Base-by-base conservation (phyloP, 1,140 invertebrate species). In the Neodiprion virginianus region DNA sequence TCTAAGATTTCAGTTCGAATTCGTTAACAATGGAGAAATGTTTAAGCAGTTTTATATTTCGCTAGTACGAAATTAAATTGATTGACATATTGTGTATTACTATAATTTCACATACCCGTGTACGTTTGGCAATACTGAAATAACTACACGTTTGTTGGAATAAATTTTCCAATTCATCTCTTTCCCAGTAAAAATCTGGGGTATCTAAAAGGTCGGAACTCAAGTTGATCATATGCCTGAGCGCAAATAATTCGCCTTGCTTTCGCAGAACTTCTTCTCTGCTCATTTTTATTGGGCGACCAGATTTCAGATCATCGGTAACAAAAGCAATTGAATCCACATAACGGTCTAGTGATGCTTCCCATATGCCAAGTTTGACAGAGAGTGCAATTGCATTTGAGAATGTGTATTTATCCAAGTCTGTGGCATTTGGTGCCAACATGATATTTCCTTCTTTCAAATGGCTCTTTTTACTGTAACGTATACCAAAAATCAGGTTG, bases 141-240 rank as follows among this genome's bases (percentile, higher is more conserved):
- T 98, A 95, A 23, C 91, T 91, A 75, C 93, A 95, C 0, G 93
- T 94, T 81, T 93, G 92, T 70, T 93, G 90, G 84, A 97, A 99
- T 0, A 98, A 86, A 0, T 83, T 88, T 90, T 98, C 97, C 7
- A 98, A 89, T 61, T 95, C 89, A 80, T 98, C 96, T 71, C 95
- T 91, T 79, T 99, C 97, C 97, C 98, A 99, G 85, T 99, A 99
- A 87, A 98, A 98, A 88, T 99, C 98, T 0, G 98, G 97, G 0
- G 95, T 96, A 85, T 98, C 97, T 65, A 99, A 85, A 8, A 98
- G 89, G 88, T 99, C 97, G 0, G 97, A 98, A 76, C 96, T 96
- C 68, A 99, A 90, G 87, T 98, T 99, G 9, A 99, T 94, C 4
- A 93, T 90, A 88, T 99, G 97, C 61, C 96, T 90, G 28, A 99